Conservation (phyloP, 2,797 vertebrate species). For the Gymnoscopelus braueri region DNA sequence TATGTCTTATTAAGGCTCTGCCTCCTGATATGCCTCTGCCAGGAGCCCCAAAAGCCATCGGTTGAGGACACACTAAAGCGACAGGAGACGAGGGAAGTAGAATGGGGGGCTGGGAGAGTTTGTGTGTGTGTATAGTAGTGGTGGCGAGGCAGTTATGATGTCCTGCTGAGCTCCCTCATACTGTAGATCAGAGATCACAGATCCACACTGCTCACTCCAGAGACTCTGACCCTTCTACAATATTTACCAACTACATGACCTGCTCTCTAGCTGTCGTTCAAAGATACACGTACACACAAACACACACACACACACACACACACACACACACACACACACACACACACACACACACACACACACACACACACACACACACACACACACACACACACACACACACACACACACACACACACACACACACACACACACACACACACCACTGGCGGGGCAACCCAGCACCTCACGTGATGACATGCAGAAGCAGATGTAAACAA, state of each 20-base stretch:
- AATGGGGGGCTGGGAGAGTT: slow-evolving; percentile 49
- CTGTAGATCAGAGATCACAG: slow-evolving; percentile 72
- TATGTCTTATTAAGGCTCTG: slow-evolving; percentile 69
- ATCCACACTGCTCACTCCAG: slow-evolving; percentile 63
- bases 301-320: slow-evolving; percentile 12
- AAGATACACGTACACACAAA: slow-evolving; percentile 13
- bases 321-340: not conserved
- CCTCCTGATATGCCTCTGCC: slow-evolving; percentile 64
- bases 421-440: slow-evolving; percentile 13
- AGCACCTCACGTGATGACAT: no score
- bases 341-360: slow-evolving; percentile 16
- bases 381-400: slow-evolving; percentile 11
- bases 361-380: slow-evolving; percentile 8
- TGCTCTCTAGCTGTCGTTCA: slow-evolving; percentile 59
- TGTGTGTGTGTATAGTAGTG: slow-evolving; percentile 46
- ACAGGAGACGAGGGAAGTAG: slow-evolving; percentile 52
- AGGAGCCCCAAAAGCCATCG: slow-evolving; percentile 48
- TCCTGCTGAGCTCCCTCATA: slow-evolving; percentile 72
- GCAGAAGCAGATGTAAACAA: no score
- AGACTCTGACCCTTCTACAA: slow-evolving; percentile 71
- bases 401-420: slow-evolving; percentile 3
- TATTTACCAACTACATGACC: slow-evolving; percentile 71
- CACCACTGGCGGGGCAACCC: no score
- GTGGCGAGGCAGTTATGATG: slow-evolving; percentile 55
- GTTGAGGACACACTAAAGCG: slow-evolving; percentile 63